Conservation (phyloP, 2,888 invertebrate species). For the Caradrina kadenii region DNA sequence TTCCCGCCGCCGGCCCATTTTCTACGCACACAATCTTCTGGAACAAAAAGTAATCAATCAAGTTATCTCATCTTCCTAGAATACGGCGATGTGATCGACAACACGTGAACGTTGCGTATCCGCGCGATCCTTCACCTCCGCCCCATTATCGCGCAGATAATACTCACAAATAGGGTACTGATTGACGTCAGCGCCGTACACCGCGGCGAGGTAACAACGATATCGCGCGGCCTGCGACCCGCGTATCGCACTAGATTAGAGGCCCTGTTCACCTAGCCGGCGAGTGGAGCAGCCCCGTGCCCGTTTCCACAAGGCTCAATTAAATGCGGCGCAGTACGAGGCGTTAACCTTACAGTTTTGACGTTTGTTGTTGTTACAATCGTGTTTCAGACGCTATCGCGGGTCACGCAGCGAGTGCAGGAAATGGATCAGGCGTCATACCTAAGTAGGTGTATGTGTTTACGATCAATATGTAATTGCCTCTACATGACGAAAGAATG, state of each 20-base stretch:
- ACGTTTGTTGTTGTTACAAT: constrained; percentile 66
- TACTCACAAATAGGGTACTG: constrained; percentile 82
- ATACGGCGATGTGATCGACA: constrained; percentile 71
- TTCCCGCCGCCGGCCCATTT: constrained; percentile 41
- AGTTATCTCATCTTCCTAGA: constrained; percentile 76
- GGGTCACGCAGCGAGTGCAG: constrained; percentile 57
- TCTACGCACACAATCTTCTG: constrained; percentile 25
- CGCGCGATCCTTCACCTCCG: constrained; percentile 85
- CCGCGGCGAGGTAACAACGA: constrained; percentile 73
- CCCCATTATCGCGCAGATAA: constrained; percentile 73
- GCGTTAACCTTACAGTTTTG: constrained; percentile 71
- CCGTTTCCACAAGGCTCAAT: constrained; percentile 79
- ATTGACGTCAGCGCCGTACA: constrained; percentile 83
- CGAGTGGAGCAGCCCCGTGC: constrained; percentile 68
- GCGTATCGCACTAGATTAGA: constrained; percentile 37
- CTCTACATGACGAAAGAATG: background rate
- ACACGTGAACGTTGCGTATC: constrained; percentile 78
- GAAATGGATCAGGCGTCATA: constrained; percentile 59
- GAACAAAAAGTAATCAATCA: constrained; percentile 87
- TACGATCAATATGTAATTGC: constrained; percentile 25
- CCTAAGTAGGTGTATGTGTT: constrained; percentile 33
- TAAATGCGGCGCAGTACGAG: constrained; percentile 80
- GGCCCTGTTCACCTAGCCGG: constrained; percentile 63
- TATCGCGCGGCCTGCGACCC: constrained; percentile 57
- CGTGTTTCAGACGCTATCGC: constrained; percentile 60